Evolutionary conservation across 2,888 invertebrate genomes (phyloP), one percentile per base, ranked within the genome.

Genomic region (Ischnura elegans): DNA sequence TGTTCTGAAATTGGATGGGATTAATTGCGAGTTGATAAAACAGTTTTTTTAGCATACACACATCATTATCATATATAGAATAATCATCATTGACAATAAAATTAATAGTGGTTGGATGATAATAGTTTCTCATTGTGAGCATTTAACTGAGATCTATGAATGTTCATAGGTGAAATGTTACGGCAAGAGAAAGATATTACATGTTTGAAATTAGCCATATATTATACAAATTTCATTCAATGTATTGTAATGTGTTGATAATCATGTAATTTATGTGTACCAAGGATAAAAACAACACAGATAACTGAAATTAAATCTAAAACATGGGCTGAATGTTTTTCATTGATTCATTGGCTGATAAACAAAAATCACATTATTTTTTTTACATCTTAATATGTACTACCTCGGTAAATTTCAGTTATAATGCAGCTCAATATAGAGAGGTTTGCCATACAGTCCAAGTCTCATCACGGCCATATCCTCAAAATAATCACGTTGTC

Each of bases 1-100:
- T 98, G 97, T 98, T 98, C 98, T 98, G 98, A 90, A 90, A 90
- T 55, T 90, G 90, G 43, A 90, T 61, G 61, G 90, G 61, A 90
- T 90, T 90, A 90, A 90, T 90, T 90, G 90, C 90, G 43, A 90
- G 55, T 36, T 90, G 90, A 90, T 90, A 90, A 90, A 90, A 43
- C 61, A 61, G 76, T 76, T 76, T 36, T n/a, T 25, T 76, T 76
- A 36, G 76, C 76, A 76, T 36, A 76, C 10, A 76, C 76, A 76
- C 1, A 36, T 76, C 10, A 76, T 36, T 36, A 76, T 10, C 3
- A 76, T 36, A 76, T 36, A 76, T 36, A 76, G 76, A 76, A 76
- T 76, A 76, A 13, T 76, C 76, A 76, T n/a, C 25, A 76, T 13
- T 36, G 13, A 76, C 29, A 29, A 6, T 13, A 36, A 76, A 76